Percentiles rank a stretch among this genome's conserved stretches.
These are phyloP conservation scores for Megalonaias nervosa DNA, from an alignment of 1,140 invertebrate genomes.

Conservation along the genomic window DNA sequence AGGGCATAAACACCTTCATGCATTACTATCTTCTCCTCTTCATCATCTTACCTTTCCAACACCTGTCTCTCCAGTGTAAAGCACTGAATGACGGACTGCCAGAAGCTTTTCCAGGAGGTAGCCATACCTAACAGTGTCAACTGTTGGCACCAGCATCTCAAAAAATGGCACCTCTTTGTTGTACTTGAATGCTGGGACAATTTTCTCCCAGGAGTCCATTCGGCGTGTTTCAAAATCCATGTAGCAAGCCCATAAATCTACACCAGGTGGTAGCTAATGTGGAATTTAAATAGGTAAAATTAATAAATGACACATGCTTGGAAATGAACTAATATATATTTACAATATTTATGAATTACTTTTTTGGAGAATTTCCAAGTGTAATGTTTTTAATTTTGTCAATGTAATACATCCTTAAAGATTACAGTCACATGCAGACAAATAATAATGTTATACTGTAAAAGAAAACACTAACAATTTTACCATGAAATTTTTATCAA, in stretches of 20 bases:
- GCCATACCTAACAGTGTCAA: conserved; percentile 71
- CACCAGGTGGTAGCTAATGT: conserved; percentile 73
- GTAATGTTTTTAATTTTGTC: too few relatives aligned
- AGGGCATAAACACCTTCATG: too few relatives aligned
- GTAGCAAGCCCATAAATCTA: conserved; percentile 83
- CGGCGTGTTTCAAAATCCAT: conserved; percentile 79
- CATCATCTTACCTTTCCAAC: conserved; percentile 79
- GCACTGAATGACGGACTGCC: conserved; percentile 77
- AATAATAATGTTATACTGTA: too few relatives aligned
- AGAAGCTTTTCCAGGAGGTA: conserved; percentile 84
- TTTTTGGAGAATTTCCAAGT: too few relatives aligned
- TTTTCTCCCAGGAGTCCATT: conserved; percentile 83
- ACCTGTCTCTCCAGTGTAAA: conserved; percentile 70
- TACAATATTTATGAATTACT: too few relatives aligned
- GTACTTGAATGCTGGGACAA: conserved; percentile 83
- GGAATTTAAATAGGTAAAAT: background rate
- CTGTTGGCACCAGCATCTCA: conserved; percentile 72
- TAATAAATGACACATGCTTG: too few relatives aligned
- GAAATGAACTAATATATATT: too few relatives aligned
- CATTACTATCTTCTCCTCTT: too few relatives aligned
- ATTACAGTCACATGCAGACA: too few relatives aligned
- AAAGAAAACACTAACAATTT: too few relatives aligned
- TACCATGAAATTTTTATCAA: too few relatives aligned
- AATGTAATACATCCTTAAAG: too few relatives aligned
- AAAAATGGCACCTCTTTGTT: conserved; percentile 71